Evolutionary conservation across 2,113 vertebrate genomes (phyloP).

Genomic region (Cavia aperea): DNA sequence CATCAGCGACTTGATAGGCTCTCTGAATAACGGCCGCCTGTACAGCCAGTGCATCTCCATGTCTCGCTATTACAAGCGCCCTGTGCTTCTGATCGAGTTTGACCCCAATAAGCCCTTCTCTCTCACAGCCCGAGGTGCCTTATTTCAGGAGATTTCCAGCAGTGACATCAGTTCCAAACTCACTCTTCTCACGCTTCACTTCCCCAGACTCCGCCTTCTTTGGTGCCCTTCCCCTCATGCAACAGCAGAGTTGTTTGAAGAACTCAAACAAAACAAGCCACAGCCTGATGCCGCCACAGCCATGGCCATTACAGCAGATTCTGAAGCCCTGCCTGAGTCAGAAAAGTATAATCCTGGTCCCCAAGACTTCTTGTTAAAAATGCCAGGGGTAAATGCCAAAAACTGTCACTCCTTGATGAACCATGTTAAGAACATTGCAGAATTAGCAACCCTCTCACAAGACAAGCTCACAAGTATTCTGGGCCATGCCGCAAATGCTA

Average conservation of each 20-base stretch:
- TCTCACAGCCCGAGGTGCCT: slow-evolving; percentile 80
- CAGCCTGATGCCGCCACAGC: slow-evolving; percentile 84
- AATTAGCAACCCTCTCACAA: slow-evolving; percentile 82
- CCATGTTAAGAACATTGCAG: slow-evolving; percentile 83
- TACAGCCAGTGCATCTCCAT: slow-evolving; percentile 92
- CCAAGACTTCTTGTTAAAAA: slow-evolving; percentile 92
- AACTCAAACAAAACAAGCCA: slow-evolving; percentile 83
- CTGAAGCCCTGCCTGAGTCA: slow-evolving; percentile 83
- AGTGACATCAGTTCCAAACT: slow-evolving; percentile 90
- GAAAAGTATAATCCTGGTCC: slow-evolving; percentile 91
- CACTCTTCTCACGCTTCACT: slow-evolving; percentile 92
- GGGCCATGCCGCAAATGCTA: slow-evolving; percentile 80
- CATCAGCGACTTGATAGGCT: slow-evolving; percentile 92
- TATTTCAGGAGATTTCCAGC: slow-evolving; percentile 89
- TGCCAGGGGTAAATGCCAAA: slow-evolving; percentile 91
- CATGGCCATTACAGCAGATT: slow-evolving; percentile 86
- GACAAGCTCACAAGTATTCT: slow-evolving; percentile 81
- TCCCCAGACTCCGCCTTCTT: slow-evolving; percentile 90
- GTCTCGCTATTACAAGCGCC: slow-evolving; percentile 91
- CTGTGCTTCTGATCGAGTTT: slow-evolving; percentile 93
- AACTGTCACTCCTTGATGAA: slow-evolving; percentile 85
- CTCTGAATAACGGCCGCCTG: slow-evolving; percentile 89
- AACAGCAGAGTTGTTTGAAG: slow-evolving; percentile 90
- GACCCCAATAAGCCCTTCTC: slow-evolving; percentile 92
- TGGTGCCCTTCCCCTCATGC: slow-evolving; percentile 94